A percentile compares a stretch with the other conserved stretches of the same genome.
phyloP scores from a whole-genome alignment of 2,797 vertebrate species.

The Xenentodon cancila region DNA sequence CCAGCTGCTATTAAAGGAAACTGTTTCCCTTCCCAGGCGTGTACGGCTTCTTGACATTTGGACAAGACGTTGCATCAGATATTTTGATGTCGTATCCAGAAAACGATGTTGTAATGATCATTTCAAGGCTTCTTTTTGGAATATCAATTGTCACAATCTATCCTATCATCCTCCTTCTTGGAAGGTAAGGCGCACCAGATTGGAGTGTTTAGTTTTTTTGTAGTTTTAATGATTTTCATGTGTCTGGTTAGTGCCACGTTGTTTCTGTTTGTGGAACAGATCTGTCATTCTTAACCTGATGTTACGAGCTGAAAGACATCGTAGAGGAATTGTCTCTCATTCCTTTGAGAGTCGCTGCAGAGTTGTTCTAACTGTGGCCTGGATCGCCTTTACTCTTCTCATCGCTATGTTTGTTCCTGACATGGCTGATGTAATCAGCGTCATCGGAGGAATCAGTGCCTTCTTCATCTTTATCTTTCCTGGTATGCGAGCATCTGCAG shows the following conservation, averaged over 20 bases:
- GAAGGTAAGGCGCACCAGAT: slow-evolving; percentile 80
- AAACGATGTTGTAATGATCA: slow-evolving; percentile 83
- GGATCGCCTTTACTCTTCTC: slow-evolving; percentile 86
- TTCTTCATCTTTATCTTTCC: slow-evolving; percentile 99
- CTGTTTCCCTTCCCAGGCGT: slow-evolving; percentile 77
- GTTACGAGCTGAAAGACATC: slow-evolving; percentile 62
- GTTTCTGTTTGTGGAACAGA: slow-evolving; percentile 67
- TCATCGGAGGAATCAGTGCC: slow-evolving; percentile 92
- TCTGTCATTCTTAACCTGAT: slow-evolving; percentile 88
- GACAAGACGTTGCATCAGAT: slow-evolving; percentile 85
- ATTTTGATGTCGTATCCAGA: slow-evolving; percentile 95
- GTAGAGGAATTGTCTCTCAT: slow-evolving; percentile 22
- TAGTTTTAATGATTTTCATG: not conserved
- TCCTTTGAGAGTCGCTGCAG: slow-evolving; percentile 77
- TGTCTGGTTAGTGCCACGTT: not conserved
- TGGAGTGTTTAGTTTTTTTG: not conserved
- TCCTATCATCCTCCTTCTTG: slow-evolving; percentile 92
- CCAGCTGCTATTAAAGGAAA: no score
- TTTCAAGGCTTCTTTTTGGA: slow-evolving; percentile 91
- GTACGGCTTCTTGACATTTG: slow-evolving; percentile 93
- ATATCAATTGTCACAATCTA: slow-evolving; percentile 94
- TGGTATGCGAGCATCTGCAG: slow-evolving; percentile 71
- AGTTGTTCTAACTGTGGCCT: slow-evolving; percentile 82
- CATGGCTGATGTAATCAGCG: slow-evolving; percentile 89
- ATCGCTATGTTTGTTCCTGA: slow-evolving; percentile 91